Conservation (phyloP, 2,113 vertebrate species). For the Nothobranchius furzeri region DNA sequence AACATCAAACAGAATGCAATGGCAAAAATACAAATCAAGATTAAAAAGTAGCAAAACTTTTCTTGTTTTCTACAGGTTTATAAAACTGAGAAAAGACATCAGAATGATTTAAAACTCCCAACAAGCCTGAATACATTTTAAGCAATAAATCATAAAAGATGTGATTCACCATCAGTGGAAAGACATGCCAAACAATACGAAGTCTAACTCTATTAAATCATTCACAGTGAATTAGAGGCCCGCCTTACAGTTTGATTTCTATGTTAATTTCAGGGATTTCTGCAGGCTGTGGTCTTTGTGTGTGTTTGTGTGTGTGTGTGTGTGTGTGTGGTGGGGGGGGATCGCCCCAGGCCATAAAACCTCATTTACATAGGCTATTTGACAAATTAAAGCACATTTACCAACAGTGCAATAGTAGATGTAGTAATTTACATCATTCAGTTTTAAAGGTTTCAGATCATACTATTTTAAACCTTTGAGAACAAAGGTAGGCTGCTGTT, state of each 20-base stretch:
- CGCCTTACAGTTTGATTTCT: conserved; percentile 34
- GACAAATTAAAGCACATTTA: no score
- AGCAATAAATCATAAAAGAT: neutral
- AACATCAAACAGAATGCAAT: conserved; percentile 25
- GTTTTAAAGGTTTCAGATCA: no score
- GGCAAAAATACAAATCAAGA: conserved; percentile 32
- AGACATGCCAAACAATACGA: conserved; percentile 25
- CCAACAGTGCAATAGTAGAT: no score
- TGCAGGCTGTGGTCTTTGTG: no score
- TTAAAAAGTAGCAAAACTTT: conserved; percentile 19
- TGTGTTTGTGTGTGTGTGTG: no score
- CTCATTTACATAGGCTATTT: conserved; percentile 19
- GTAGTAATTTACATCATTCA: no score
- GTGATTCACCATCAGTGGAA: conserved; percentile 8
- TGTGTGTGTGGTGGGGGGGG: no score
- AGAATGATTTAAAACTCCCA: no score
- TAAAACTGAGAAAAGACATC: no score
- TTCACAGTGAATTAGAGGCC: conserved; percentile 15
- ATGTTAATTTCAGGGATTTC: conserved; percentile 43
- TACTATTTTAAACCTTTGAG: no score
- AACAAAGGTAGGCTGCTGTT: no score
- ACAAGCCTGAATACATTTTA: neutral
- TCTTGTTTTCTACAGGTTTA: no score
- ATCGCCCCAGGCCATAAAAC: conserved; percentile 8
- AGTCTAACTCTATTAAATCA: conserved; percentile 23